phyloP scores from a whole-genome alignment of 2,113 vertebrate genomes.

The Triplophysa rosa region DNA sequence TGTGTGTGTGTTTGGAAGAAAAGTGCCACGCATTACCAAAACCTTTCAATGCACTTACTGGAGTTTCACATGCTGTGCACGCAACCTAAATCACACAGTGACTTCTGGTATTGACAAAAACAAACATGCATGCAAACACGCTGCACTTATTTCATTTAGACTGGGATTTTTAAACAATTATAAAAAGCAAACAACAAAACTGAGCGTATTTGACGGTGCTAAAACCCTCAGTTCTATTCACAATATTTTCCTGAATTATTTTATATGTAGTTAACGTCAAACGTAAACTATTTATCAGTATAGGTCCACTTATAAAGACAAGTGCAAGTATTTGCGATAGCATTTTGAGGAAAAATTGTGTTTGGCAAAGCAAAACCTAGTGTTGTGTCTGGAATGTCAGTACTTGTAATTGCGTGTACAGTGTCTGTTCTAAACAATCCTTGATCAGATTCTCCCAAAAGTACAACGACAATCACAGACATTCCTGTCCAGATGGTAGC shows the following conservation, averaged over 20 bases:
- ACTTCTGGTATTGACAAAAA: slow-evolving; percentile 24
- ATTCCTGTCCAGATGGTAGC: too few species aligned
- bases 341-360: neutral
- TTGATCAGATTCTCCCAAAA: too few species aligned
- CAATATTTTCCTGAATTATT: neutral
- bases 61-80: neutral
- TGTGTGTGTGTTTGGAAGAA: neutral
- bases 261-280: neutral
- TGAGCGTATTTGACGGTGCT: neutral
- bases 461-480: too few species aligned
- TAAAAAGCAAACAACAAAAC: slow-evolving; percentile 7
- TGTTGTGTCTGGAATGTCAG: too few species aligned
- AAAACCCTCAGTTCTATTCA: neutral
- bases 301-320: too few species aligned
- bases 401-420: too few species aligned
- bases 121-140: neutral
- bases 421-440: too few species aligned
- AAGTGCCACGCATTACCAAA: neutral
- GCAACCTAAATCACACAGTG: slow-evolving; percentile 25
- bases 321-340: neutral
- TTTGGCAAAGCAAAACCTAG: too few species aligned
- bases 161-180: neutral
- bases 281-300: neutral
- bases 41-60: neutral
- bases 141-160: neutral